Evolutionary conservation across 2,797 vertebrate genomes (phyloP), one percentile per base, ranked within the genome.

Genomic region (Danio kyathit): DNA sequence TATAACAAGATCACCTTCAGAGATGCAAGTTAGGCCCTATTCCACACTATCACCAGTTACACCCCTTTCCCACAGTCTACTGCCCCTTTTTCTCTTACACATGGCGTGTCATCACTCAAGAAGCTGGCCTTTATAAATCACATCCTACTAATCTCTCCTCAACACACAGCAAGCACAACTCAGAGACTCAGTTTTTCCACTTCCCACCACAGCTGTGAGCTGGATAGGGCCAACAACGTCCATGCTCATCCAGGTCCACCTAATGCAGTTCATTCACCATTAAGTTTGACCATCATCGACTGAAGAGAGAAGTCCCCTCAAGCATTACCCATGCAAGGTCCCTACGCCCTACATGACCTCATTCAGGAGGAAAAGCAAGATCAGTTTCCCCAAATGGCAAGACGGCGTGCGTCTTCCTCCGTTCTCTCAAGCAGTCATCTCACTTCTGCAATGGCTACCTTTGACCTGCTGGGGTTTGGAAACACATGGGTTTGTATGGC

Each of bases 401-500:
- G 66, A 81, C 80, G 77, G 60, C 7, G 11, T 41, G n/a, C 4
- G 41, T n/a, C 16, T 13, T 49, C 16, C 40, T 41, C 38, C 41
- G 13, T 44, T 41, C n/a, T 54, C 40, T 66, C 43, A 48, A 60
- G 49, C 13, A 19, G 16, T 65, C 19, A 13, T 44, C 54, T 16
- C 41, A 66, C 13, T 43, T 49, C 52, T 66, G 40, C 19, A 54
- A 66, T 14, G 51, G 17, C 59, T 44, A 14, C 46, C 49, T 29
- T 38, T 51, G 63, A 57, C 74, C 73, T 5, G 10, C 64, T 78
- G 46, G 86, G 81, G 86, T 76, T 78, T 87, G 78, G 80, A 9
- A 72, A 52, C 14, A 2, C 73, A 83, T 88, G 90, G 94, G 94
- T 95, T 95, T 94, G 94, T 95, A 94, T 88, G 59, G 13, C 49